A percentile compares a stretch with the other conserved stretches of the same genome.
These are phyloP conservation scores for Antheraea pernyi DNA, from an alignment of 1,140 invertebrate genomes.

Conservation along the genomic window DNA sequence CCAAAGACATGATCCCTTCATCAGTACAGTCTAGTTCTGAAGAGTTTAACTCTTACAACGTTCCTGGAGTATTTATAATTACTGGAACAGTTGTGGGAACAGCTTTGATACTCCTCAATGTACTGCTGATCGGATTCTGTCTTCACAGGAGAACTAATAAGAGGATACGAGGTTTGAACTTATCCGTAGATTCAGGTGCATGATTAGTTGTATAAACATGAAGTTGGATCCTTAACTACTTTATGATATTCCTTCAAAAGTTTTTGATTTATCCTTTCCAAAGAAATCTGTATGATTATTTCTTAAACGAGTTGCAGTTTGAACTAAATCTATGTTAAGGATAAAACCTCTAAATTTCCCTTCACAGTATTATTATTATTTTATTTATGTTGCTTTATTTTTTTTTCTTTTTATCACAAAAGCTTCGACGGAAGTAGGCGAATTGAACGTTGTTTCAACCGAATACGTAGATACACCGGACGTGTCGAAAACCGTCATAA, in stretches of 20 bases:
- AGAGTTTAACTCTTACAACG: conserved; percentile 69
- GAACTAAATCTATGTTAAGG: neutral
- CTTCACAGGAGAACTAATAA: conserved; percentile 88
- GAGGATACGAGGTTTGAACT: conserved; percentile 82
- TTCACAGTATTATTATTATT: conserved; percentile 25
- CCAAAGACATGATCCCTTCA: conserved; percentile 61
- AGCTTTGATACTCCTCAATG: conserved; percentile 88
- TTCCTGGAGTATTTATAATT: conserved; percentile 75
- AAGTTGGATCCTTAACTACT: neutral
- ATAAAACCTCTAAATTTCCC: neutral
- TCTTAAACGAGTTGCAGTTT: no score
- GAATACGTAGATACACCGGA: conserved; percentile 82
- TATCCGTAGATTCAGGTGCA: neutral
- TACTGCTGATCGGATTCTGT: conserved; percentile 93
- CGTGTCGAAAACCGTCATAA: conserved; percentile 86
- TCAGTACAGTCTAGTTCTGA: conserved; percentile 76
- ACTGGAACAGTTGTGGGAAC: conserved; percentile 78
- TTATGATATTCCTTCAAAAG: neutral
- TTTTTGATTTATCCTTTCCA: no score
- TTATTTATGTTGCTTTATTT: conserved; percentile 51
- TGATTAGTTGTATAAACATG: neutral
- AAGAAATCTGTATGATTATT: no score
- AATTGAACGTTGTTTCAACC: conserved; percentile 82
- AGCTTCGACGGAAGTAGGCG: conserved; percentile 75
- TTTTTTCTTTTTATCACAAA: conserved; percentile 73